phyloP scores from a whole-genome alignment of 2,797 vertebrate species.

The Botia kubotai region DNA sequence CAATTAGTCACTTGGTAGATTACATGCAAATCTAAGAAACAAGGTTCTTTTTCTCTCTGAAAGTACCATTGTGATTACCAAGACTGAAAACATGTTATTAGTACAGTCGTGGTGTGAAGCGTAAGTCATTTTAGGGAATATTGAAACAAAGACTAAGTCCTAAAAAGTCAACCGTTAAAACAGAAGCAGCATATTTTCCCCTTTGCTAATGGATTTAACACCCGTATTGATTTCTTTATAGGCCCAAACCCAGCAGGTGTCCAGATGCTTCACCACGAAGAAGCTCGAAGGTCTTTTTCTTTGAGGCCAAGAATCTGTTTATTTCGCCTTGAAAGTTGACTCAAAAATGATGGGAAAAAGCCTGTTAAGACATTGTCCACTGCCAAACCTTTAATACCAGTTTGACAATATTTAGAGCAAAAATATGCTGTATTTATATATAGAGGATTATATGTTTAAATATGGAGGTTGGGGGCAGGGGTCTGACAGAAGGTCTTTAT shows the following conservation, averaged over 20 bases:
- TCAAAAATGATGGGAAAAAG: background rate
- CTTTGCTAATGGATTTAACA: slow-evolving; percentile 5
- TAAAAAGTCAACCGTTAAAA: background rate
- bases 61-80: background rate
- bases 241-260: slow-evolving; percentile 31
- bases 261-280: background rate
- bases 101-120: background rate
- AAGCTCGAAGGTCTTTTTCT: background rate
- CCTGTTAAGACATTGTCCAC: slow-evolving; percentile 8
- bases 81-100: background rate
- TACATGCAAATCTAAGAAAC: background rate
- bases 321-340: background rate
- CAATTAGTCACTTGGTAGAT: background rate
- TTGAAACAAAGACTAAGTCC: background rate
- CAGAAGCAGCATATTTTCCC: background rate
- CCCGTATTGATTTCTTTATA: slow-evolving; percentile 3
- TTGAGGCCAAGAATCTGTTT: background rate
- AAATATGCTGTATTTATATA: too few relatives aligned
- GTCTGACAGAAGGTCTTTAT: background rate
- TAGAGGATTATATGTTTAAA: background rate
- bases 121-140: background rate
- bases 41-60: background rate
- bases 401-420: slow-evolving; percentile 8
- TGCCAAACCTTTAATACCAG: background rate
- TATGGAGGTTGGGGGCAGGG: background rate